phyloP scores from a whole-genome alignment of 2,888 invertebrate species.

The Brenthis daphne region DNA sequence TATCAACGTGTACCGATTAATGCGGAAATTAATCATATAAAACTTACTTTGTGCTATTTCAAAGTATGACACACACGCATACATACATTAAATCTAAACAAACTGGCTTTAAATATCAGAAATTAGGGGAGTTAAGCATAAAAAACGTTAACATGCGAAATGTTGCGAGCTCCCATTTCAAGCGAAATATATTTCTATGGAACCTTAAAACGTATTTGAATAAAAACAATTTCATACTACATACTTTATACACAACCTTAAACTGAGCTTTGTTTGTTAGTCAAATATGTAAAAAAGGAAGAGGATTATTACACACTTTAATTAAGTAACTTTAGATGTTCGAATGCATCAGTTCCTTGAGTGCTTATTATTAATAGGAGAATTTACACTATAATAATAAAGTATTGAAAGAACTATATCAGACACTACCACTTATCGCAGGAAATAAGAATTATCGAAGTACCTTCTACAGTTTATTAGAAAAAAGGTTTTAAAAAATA shows the following conservation, averaged over 20 bases:
- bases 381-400: slow-evolving; percentile 5
- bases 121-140: slow-evolving; percentile 10
- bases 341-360: slow-evolving; percentile 8
- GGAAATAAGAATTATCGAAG: slow-evolving; percentile 7
- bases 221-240: slow-evolving; percentile 61
- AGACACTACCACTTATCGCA: slow-evolving; percentile 7
- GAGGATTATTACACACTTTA: not conserved
- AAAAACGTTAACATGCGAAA: slow-evolving; percentile 46
- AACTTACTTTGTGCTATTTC: slow-evolving; percentile 33
- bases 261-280: slow-evolving; percentile 55
- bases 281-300: slow-evolving; percentile 13
- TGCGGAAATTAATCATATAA: slow-evolving; percentile 19
- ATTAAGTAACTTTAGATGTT: slow-evolving; percentile 13
- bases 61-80: slow-evolving; percentile 14
- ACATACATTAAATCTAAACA: slow-evolving; percentile 28
- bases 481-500: not conserved
- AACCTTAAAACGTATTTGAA: slow-evolving; percentile 37
- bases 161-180: slow-evolving; percentile 67
- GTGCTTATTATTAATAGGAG: slow-evolving; percentile 13
- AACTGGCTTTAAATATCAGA: slow-evolving; percentile 24
- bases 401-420: slow-evolving; percentile 8
- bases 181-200: slow-evolving; percentile 23
- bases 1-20: slow-evolving; percentile 29
- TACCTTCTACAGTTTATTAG: not conserved
- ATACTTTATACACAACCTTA: slow-evolving; percentile 67